Base-by-base conservation (phyloP, 2,797 vertebrate species). In the Synaphobranchus kaupii region DNA sequence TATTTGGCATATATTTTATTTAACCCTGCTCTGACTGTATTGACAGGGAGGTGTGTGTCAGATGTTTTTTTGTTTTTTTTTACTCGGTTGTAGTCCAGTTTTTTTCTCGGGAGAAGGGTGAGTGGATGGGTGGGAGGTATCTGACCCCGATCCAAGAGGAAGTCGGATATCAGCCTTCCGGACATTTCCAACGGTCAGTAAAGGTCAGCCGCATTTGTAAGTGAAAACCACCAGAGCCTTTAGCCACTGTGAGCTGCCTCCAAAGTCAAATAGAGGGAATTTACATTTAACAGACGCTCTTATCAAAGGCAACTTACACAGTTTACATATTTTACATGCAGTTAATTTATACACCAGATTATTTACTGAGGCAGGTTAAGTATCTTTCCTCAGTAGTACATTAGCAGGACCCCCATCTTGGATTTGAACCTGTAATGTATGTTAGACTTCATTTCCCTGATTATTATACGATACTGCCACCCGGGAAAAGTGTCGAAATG, bases 251-350 rank as follows among this genome's bases (percentile, higher is more conserved):
- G 60, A 66, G 60, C 7, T 20, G 15, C 58, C 60, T 66, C 60
- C 60, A n/a, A 66, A 66, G 60, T 66, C 60, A 66, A 66, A 66
- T n/a, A n/a, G 60, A 66, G 60, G 60, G n/a, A 22, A 58, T 58
- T 56, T 58, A 58, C 56, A 58, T 58, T 58, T 58, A 58, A 15
- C 56, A 58, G 56, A 58, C 15, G 17, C 56, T 20, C 56, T 58
- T 17, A 58, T 58, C 56, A 17, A 58, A 4, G 56, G 17, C 56
- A 58, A 17, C 56, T 17, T 58, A 22, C 56, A 58, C 17, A 20
- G 56, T 58, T 58, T 58, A 58, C 56, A 58, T 58, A 58, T 58
- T 58, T 58, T 58, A 58, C 15, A 58, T 58, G 17, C 56, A 58
- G 56, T 58, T 58, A 20, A 58, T 58, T 58, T 58, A 58, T 58